Conservation (phyloP, 2,888 invertebrate species). For the Parthenolecanium corni region DNA sequence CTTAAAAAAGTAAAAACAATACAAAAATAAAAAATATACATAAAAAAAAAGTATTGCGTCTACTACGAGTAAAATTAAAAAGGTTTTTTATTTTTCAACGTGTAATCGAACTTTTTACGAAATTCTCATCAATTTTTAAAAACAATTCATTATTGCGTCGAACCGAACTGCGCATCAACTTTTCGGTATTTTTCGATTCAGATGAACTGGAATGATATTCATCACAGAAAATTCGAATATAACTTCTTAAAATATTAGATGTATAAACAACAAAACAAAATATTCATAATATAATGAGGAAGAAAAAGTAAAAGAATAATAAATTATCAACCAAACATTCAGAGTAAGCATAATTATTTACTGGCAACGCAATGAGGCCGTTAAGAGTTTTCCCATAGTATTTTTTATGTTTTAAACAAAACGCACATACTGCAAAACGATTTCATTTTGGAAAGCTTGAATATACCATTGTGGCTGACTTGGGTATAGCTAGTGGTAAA, state of each 20-base stretch:
- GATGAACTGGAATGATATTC: constrained; percentile 20
- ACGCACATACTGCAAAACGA: neutral
- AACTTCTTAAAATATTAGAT: neutral
- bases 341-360: neutral
- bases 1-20: constrained; percentile 17
- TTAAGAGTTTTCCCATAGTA: neutral
- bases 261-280: neutral
- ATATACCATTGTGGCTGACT: neutral
- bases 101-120: neutral
- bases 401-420: no score
- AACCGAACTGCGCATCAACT: neutral
- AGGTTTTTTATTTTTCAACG: no score
- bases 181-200: neutral
- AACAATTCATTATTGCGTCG: neutral
- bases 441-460: neutral
- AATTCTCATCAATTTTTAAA: constrained; percentile 6
- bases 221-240: constrained; percentile 12
- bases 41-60: neutral
- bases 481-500: no score
- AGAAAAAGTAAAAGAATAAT: neutral
- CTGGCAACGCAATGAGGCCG: neutral
- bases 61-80: neutral
- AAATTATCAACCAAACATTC: neutral
- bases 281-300: neutral
- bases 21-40: constrained; percentile 15